Base-by-base conservation (phyloP, 2,888 invertebrate species). In the Ischnus inquisitorius region DNA sequence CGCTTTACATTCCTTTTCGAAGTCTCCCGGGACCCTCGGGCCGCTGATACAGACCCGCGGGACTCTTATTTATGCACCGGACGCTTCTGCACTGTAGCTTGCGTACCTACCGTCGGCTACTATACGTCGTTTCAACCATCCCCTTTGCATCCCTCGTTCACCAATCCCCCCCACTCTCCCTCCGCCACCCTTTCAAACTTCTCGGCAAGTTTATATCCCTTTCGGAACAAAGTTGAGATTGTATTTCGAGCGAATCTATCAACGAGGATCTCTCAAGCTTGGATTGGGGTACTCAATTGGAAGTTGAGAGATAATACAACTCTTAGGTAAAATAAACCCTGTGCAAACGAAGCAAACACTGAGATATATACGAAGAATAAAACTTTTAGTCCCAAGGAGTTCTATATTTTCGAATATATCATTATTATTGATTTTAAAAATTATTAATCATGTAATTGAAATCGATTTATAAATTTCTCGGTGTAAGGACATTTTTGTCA, bases 1-100 rank as follows among this genome's bases (percentile, higher is more conserved):
- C 90, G 89, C 89, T 89, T 90, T 91, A 90, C 91, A 91, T 91
- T 91, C 91, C 90, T 89, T 86, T 88, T 91, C 90, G 88, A 90
- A 86, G 84, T 90, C 91, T 88, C 82, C 67, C 64, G 82, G 79
- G 84, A 82, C 84, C 82, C 84, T 84, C 75, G 34, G 34, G 75
- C 79, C 77, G 77, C 81, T 88, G 88, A 90, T 90, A 87, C 88
- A 84, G 83, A 81, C 81, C 83, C 84, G 77, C 88, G 87, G 78
- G 79, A 84, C 84, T 82, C 84, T 84, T 84, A 84, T 84, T 84
- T 84, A 84, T 84, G 84, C 84, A 84, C 79, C 69, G 83, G 82
- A 84, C 83, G 83, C 85, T 81, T 83, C 72, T 82, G 75, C 75
- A 79, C 62, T 51, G 64, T 22, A 48, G 43, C 72, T 34, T 46